Evolutionary conservation across 2,797 vertebrate genomes (phyloP), one percentile per base, ranked within the genome.

Genomic region (Rousettus madagascariensis): DNA sequence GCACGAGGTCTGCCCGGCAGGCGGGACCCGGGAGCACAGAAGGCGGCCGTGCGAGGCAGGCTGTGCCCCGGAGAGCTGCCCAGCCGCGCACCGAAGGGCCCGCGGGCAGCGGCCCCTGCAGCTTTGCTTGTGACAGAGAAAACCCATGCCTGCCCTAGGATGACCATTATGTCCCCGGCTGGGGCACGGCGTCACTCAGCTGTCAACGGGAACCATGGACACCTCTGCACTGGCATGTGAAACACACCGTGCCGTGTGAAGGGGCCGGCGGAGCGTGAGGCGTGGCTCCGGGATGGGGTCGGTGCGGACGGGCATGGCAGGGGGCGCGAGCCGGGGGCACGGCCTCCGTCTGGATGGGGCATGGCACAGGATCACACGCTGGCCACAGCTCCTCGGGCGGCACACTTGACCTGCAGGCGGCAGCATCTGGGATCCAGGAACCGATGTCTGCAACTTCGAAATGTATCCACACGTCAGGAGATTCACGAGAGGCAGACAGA

Each of bases 351-450:
- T 30, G 11, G 8, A 16, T 1, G 17, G 3, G 8, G 16, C 38
- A 6, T 17, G 22, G 33, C 33, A 2, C 12, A 36, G 36, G 19
- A 1, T 2, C 46, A n/a, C 15, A 0, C 9, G 0, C 19, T 9
- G 17, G 46, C 57, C 79, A 15, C 19, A 55, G 46, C 55, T 38
- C 53, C 12, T 86, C n/a, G n/a, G 2, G 4, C 28, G 43, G 12
- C 33, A 51, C 8, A 8, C 57, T 30, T 30, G 19, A 20, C 4
- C 12, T 3, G 5, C 1, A 55, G 19, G 49, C 13, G 5, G 17
- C n/a, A n/a, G 36, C 30, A 8, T 3, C 3, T 24, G 22, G 24
- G 33, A 30, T 30, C 55, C 1, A 8, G 41, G n/a, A 13, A 8
- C 51, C 49, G 38, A 26, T 12, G 61, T 41, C 38, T 26, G 10